Percentiles rank a stretch among this genome's conserved stretches.
Conservation (phyloP, 2,797 vertebrate genomes). For the Sebastes ruberrimus region DNA sequence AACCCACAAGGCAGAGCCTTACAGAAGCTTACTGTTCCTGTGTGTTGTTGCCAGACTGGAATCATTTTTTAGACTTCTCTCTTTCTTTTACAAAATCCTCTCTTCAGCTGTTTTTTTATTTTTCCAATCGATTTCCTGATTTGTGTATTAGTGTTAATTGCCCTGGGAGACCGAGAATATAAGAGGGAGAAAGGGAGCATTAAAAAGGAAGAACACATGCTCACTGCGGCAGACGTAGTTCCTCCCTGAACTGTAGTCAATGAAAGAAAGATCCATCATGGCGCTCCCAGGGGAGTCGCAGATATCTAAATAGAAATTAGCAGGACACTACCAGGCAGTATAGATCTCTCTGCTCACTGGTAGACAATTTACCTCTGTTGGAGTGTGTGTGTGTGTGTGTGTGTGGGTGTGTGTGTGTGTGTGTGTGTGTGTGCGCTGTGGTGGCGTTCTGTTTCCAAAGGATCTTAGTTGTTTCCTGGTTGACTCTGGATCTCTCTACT, state of each 20-base stretch:
- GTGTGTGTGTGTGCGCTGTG: background rate
- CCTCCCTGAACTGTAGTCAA: conserved; percentile 71
- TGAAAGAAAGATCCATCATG: conserved; percentile 78
- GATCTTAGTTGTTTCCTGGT: conserved; percentile 23
- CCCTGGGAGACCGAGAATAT: background rate
- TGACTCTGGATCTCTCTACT: conserved; percentile 4
- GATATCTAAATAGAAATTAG: conserved; percentile 79
- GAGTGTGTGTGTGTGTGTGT: background rate
- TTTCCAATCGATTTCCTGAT: conserved; percentile 13
- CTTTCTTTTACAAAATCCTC: background rate
- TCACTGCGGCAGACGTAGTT: conserved; percentile 48
- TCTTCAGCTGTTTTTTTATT: conserved; percentile 4
- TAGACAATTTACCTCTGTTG: background rate
- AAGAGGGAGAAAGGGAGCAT: background rate
- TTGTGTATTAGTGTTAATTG: background rate
- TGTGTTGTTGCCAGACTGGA: background rate
- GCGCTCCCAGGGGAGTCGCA: conserved; percentile 38
- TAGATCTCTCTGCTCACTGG: conserved; percentile 44
- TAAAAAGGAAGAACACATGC: conserved; percentile 12
- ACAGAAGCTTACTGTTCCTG: background rate
- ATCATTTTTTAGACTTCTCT: background rate
- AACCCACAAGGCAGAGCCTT: background rate
- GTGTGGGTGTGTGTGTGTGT: background rate
- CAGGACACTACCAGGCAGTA: conserved; percentile 58
- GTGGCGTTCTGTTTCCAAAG: background rate